A percentile compares a stretch with the other conserved stretches of the same genome.
Conservation (phyloP, 2,113 vertebrate species). For the Oostethus manadensis region DNA sequence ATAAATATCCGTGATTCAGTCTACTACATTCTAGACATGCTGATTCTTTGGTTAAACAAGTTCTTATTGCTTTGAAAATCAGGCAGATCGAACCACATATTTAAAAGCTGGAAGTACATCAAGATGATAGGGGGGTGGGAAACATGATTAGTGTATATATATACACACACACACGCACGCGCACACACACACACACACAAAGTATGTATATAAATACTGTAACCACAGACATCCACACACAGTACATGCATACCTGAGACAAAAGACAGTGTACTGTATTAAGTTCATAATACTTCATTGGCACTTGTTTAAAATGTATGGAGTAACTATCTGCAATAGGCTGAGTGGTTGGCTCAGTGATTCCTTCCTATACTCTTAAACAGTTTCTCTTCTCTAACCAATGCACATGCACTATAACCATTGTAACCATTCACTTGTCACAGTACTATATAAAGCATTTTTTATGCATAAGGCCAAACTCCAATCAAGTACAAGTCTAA, state of each 20-base stretch:
- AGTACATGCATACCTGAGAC: conserved; percentile 3
- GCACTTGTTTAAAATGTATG: conserved; percentile 35
- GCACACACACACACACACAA: too few relatives aligned
- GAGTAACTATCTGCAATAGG: conserved; percentile 32
- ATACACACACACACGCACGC: too few relatives aligned
- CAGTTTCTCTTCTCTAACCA: too few relatives aligned
- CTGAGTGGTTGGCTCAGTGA: conserved; percentile 6
- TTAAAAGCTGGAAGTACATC: background rate
- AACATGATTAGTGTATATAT: too few relatives aligned
- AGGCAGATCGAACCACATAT: background rate
- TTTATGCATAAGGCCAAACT: background rate
- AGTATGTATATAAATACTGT: too few relatives aligned
- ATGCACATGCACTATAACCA: too few relatives aligned
- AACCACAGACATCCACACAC: conserved; percentile 19
- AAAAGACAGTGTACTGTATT: conserved; percentile 4
- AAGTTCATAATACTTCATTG: conserved; percentile 36
- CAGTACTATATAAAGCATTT: background rate
- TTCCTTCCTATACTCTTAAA: conserved; percentile 1
- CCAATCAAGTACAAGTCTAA: conserved; percentile 32
- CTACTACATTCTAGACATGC: conserved; percentile 12
- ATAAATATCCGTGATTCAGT: conserved; percentile 13
- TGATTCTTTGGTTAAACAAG: conserved; percentile 3
- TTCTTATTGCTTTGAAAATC: background rate
- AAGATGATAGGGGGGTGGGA: too few relatives aligned
- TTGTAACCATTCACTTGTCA: background rate